Conservation (phyloP, 2,113 vertebrate species). For the Hyperoodon ampullatus region DNA sequence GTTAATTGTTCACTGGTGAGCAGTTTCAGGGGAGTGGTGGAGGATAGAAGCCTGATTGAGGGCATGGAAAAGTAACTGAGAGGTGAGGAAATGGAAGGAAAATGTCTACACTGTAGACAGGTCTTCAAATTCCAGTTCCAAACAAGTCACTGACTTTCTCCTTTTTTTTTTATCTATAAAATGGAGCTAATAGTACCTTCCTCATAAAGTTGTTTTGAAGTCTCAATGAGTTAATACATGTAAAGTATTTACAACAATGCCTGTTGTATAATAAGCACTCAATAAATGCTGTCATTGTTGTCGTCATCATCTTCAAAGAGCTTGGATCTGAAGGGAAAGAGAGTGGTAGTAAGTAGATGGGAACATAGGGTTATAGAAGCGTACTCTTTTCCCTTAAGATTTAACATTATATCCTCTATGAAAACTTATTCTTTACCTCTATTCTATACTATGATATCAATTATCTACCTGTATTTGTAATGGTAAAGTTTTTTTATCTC, state of each 20-base stretch:
- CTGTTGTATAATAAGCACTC: background rate
- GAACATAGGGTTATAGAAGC: background rate
- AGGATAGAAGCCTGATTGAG: background rate
- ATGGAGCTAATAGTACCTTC: background rate
- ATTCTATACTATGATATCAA: background rate
- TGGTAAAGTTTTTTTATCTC: background rate
- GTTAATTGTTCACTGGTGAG: background rate
- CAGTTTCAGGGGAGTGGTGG: background rate
- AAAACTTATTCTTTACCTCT: background rate
- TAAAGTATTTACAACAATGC: background rate
- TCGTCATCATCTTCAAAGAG: background rate
- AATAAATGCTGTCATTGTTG: background rate
- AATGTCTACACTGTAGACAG: background rate
- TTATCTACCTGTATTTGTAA: background rate
- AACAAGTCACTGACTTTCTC: background rate
- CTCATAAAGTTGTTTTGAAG: background rate
- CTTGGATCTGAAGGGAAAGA: background rate
- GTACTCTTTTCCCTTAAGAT: background rate
- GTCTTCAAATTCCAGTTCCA: background rate
- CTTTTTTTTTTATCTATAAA: background rate
- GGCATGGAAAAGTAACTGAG: background rate
- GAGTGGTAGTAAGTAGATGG: background rate
- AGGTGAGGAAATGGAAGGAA: background rate
- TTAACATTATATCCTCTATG: background rate
- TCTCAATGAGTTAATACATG: background rate